phyloP scores from a whole-genome alignment of 1,140 invertebrate species.

The Ceratina japonica region DNA sequence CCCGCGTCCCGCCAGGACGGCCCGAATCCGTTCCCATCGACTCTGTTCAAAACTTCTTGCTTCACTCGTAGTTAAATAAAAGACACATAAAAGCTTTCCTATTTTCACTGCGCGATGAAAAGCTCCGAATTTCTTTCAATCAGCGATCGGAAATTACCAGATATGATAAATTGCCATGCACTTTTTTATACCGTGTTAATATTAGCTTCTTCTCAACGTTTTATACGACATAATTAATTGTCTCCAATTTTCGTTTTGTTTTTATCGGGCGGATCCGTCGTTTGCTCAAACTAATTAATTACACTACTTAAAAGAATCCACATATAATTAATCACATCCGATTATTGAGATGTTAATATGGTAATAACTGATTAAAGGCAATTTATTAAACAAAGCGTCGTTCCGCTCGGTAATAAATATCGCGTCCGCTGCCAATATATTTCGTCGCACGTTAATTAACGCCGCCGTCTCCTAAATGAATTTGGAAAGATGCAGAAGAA shows the following conservation, averaged over 20 bases:
- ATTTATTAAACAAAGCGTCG: not conserved
- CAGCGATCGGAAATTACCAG: no score
- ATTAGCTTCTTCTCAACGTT: not conserved
- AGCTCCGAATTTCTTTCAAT: no score
- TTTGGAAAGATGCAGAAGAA: conserved; percentile 35
- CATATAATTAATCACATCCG: conserved; percentile 1
- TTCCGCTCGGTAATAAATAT: conserved; percentile 4
- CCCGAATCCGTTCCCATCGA: not conserved
- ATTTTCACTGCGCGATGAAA: no score
- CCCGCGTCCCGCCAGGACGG: not conserved
- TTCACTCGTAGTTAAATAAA: not conserved
- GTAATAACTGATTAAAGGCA: conserved; percentile 1
- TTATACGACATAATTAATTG: conserved; percentile 1
- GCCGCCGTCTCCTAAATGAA: conserved; percentile 20
- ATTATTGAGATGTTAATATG: conserved; percentile 15
- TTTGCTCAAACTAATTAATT: no score
- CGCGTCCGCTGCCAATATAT: not conserved
- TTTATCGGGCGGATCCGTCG: no score
- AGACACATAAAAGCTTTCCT: no score
- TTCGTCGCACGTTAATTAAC: conserved; percentile 33
- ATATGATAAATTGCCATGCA: no score
- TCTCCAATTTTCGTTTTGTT: not conserved
- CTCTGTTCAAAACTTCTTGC: not conserved
- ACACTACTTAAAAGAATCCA: no score
- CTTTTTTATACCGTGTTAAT: no score